phyloP scores from a whole-genome alignment of 2,797 vertebrate genomes.

The Muscicapa striata region DNA sequence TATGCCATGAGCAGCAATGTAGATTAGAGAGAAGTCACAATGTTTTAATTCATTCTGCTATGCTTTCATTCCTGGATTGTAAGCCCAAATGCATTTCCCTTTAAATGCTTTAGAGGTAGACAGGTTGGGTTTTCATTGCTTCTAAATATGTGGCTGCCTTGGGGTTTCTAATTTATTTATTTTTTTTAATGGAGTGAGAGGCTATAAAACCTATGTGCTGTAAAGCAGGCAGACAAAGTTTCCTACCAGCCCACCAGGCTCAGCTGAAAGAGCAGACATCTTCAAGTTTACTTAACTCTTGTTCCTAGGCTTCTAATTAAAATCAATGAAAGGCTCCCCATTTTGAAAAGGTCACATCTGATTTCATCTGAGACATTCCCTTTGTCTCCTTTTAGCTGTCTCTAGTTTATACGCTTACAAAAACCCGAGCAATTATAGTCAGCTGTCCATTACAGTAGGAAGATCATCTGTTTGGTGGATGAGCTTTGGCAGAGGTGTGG shows the following conservation, averaged over 20 bases:
- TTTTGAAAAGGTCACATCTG: slow-evolving; percentile 67
- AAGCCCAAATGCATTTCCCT: slow-evolving; percentile 48
- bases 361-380: slow-evolving; percentile 63
- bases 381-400: slow-evolving; percentile 37
- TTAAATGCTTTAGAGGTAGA: slow-evolving; percentile 64
- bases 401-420: slow-evolving; percentile 9
- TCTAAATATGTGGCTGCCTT: slow-evolving; percentile 66
- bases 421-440: not conserved
- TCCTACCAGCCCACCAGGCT: slow-evolving; percentile 16
- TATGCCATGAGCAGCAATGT: slow-evolving; percentile 3
- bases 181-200: slow-evolving; percentile 76
- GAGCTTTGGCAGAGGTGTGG: not conserved
- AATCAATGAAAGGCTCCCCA: slow-evolving; percentile 51
- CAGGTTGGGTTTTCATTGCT: slow-evolving; percentile 72
- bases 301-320: slow-evolving; percentile 67
- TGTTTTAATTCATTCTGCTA: slow-evolving; percentile 68
- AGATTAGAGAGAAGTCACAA: slow-evolving; percentile 54
- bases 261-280: slow-evolving; percentile 6
- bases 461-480: not conserved
- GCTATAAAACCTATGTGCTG: slow-evolving; percentile 67
- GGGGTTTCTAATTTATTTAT: slow-evolving; percentile 75
- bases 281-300: slow-evolving; percentile 29
- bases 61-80: slow-evolving; percentile 24
- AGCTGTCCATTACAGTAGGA: not conserved
- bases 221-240: slow-evolving; percentile 47